Evolutionary conservation across 2,113 vertebrate species (phyloP).

Genomic region (Nymphicus hollandicus): DNA sequence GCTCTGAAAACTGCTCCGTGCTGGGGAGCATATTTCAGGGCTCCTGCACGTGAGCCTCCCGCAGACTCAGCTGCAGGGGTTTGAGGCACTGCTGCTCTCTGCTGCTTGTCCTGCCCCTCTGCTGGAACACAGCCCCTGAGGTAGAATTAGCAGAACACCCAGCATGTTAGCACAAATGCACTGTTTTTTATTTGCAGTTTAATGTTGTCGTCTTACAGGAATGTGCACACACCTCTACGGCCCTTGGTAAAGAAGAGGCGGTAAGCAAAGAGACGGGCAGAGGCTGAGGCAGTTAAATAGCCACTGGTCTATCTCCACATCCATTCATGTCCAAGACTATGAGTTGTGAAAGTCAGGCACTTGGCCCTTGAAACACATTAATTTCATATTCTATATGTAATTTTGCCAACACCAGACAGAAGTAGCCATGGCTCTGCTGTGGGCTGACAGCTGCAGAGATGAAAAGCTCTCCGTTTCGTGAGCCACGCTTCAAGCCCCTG

Average conservation of each 20-base stretch:
- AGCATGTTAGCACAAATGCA: background rate
- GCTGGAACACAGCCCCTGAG: rapidly evolving
- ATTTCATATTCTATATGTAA: background rate
- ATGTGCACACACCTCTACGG: rapidly evolving
- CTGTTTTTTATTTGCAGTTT: background rate
- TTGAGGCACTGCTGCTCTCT: background rate
- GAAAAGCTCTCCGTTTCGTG: background rate
- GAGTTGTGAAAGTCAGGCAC: background rate
- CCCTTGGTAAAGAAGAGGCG: background rate
- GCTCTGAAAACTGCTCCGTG: background rate
- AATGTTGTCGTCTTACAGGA: background rate
- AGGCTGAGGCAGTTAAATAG: background rate
- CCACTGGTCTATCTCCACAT: rapidly evolving
- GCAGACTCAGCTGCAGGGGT: background rate
- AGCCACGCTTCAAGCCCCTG: background rate
- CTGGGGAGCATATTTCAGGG: background rate
- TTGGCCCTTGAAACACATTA: background rate
- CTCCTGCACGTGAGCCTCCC: background rate
- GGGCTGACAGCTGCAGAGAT: background rate
- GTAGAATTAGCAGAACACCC: background rate
- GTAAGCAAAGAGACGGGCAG: background rate
- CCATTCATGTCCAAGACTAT: rapidly evolving
- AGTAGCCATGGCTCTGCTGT: background rate
- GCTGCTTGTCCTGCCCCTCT: background rate
- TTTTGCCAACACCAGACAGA: background rate